Conservation (phyloP, 2,888 invertebrate species). For the Microchrysa polita region DNA sequence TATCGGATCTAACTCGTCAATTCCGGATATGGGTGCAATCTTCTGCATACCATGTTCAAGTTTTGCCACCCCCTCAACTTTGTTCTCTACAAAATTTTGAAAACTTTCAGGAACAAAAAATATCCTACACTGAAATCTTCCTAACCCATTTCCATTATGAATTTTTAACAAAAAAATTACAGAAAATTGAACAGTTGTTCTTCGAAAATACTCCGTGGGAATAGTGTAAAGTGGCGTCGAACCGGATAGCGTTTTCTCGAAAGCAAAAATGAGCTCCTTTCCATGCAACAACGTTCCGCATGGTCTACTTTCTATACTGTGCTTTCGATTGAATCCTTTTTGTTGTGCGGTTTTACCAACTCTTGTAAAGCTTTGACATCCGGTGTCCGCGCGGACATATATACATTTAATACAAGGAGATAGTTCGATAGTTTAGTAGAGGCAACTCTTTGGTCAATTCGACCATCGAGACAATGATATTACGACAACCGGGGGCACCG, state of each 20-base stretch:
- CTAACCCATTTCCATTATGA: constrained; percentile 1
- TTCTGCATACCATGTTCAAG: too few species aligned
- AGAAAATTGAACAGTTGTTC: constrained; percentile 31
- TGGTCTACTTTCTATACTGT: too few species aligned
- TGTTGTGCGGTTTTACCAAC: too few species aligned
- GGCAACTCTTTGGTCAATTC: neutral
- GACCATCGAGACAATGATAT: neutral
- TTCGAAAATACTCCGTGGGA: neutral
- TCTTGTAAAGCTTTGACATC: too few species aligned
- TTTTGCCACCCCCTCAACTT: too few species aligned
- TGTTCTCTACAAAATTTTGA: too few species aligned
- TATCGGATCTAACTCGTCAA: too few species aligned
- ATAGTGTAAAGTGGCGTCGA: neutral
- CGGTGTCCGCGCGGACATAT: too few species aligned
- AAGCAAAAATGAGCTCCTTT: neutral
- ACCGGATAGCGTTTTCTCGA: neutral
- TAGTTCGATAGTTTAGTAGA: neutral
- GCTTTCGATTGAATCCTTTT: too few species aligned
- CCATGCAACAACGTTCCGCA: neutral
- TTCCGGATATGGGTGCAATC: too few species aligned
- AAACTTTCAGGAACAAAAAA: too few species aligned
- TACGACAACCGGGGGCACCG: neutral
- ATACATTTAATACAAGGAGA: neutral
- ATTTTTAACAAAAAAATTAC: constrained; percentile 27
- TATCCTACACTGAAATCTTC: too few species aligned